Percentiles rank a stretch among this genome's conserved stretches.
phyloP scores from a whole-genome alignment of 2,113 vertebrate genomes.

The Electrona antarctica region DNA sequence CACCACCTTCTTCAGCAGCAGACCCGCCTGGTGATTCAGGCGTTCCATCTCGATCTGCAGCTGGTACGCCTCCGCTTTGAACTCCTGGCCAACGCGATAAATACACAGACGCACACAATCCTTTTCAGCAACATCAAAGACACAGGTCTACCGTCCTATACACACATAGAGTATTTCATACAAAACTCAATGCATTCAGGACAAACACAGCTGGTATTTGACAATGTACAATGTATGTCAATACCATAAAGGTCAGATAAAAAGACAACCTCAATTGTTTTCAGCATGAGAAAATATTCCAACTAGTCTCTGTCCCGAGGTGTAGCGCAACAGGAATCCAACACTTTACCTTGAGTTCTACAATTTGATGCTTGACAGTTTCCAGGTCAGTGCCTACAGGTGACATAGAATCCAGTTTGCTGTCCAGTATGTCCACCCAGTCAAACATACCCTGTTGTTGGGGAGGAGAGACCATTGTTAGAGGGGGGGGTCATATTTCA shows the following conservation, averaged over 20 bases:
- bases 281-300: background rate
- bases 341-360: constrained; percentile 91
- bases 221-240: constrained; percentile 9
- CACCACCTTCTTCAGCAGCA: constrained; percentile 91
- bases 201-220: constrained; percentile 63
- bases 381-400: constrained; percentile 96
- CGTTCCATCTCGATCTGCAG: constrained; percentile 99
- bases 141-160: background rate
- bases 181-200: constrained; percentile 14
- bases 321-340: constrained; percentile 11
- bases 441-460: constrained; percentile 91
- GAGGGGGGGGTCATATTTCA: constrained; percentile 44
- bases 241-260: constrained; percentile 20
- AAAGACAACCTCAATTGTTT: background rate
- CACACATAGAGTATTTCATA: constrained; percentile 20
- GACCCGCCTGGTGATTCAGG: constrained; percentile 91
- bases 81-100: constrained; percentile 81
- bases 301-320: too few species aligned
- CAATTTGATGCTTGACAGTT: constrained; percentile 98
- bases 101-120: background rate
- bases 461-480: constrained; percentile 46
- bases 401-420: constrained; percentile 94
- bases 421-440: constrained; percentile 95
- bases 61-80: constrained; percentile 93
- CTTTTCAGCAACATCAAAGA: constrained; percentile 43